These are phyloP conservation scores for Dinocampus coccinellae DNA, from an alignment of 2,888 invertebrate species.

Conservation along the genomic window DNA sequence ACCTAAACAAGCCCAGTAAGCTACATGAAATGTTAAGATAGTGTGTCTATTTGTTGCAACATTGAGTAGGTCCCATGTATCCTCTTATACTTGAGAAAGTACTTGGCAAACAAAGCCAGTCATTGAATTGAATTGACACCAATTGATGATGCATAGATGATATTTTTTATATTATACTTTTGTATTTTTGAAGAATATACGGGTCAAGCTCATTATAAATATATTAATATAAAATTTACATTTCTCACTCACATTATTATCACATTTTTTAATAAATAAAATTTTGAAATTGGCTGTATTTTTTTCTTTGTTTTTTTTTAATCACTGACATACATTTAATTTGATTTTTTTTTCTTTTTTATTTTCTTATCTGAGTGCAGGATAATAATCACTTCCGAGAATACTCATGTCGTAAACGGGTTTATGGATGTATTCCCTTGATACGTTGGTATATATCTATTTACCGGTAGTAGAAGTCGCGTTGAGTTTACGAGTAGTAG, in stretches of 20 bases:
- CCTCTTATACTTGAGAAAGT: conserved; percentile 50
- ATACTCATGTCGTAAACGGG: conserved; percentile 50
- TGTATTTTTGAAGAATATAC: not conserved
- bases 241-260: too few species aligned
- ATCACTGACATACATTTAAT: too few species aligned
- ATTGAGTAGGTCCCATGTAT: conserved; percentile 47
- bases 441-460: conserved; percentile 52
- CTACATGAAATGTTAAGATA: conserved; percentile 49
- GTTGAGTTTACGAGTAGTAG: conserved; percentile 37
- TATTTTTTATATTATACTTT: not conserved
- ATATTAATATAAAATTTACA: too few species aligned
- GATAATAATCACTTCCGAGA: conserved; percentile 47
- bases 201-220: too few species aligned
- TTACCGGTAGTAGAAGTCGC: conserved; percentile 15
- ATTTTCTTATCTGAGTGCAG: conserved; percentile 49
- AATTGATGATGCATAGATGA: not conserved
- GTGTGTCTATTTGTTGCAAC: conserved; percentile 49
- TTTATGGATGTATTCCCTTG: conserved; percentile 53
- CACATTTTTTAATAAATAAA: too few species aligned
- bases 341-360: not conserved
- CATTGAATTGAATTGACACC: conserved; percentile 11
- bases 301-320: too few species aligned
- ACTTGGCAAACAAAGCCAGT: conserved; percentile 20
- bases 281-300: too few species aligned
- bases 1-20: conserved; percentile 50